phyloP scores from a whole-genome alignment of 2,113 vertebrate genomes.

The Scomber colias region DNA sequence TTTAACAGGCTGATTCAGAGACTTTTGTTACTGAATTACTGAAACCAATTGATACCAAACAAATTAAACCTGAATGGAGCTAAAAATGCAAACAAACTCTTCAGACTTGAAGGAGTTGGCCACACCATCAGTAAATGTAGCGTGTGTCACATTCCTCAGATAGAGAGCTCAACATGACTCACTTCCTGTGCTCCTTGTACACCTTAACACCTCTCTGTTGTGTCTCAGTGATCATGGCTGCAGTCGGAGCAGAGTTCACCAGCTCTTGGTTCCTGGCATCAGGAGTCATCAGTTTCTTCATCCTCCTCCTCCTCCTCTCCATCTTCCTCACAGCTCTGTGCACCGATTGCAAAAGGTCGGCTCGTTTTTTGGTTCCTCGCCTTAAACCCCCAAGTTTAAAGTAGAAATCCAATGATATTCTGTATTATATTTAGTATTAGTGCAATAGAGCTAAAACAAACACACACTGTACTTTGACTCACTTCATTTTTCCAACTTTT shows the following conservation, averaged over 20 bases:
- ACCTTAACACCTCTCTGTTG: background rate
- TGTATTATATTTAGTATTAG: too few relatives aligned
- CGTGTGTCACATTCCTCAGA: background rate
- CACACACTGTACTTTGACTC: too few relatives aligned
- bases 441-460: too few relatives aligned
- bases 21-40: too few relatives aligned
- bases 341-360: conserved; percentile 77
- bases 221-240: conserved; percentile 69
- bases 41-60: too few relatives aligned
- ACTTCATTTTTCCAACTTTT: too few relatives aligned
- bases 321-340: conserved; percentile 77
- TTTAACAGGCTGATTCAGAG: too few relatives aligned
- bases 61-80: too few relatives aligned
- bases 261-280: conserved; percentile 32
- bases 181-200: background rate
- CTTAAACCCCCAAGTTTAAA: too few relatives aligned
- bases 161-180: background rate
- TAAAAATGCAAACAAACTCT: too few relatives aligned
- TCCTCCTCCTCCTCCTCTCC: conserved; percentile 74
- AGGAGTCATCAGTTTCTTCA: conserved; percentile 36
- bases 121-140: background rate
- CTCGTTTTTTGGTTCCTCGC: background rate
- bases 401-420: too few relatives aligned
- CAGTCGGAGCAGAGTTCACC: conserved; percentile 23
- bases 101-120: background rate